Evolutionary conservation across 2,797 vertebrate genomes (phyloP).

Genomic region (Diglossa cyanea): DNA sequence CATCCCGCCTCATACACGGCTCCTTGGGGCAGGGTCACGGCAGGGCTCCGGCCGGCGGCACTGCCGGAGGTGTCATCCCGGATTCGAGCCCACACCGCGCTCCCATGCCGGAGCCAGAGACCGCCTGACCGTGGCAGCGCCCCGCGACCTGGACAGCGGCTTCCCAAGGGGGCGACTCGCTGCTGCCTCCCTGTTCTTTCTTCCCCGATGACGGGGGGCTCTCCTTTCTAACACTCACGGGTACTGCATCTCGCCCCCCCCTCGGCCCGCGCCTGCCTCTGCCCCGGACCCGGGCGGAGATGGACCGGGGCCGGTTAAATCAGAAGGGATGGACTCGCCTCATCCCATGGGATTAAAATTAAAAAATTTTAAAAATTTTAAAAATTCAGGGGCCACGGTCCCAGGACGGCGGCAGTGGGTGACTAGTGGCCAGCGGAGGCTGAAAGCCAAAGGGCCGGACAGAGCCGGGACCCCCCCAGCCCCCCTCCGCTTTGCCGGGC

Average conservation of each 20-base stretch:
- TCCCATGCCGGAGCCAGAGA: neutral
- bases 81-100: neutral
- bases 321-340: neutral
- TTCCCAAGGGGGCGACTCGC: neutral
- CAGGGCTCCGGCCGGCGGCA: neutral
- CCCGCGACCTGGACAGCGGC: conserved; percentile 1
- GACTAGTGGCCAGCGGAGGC: neutral
- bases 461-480: neutral
- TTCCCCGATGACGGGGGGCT: neutral
- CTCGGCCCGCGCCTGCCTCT: neutral
- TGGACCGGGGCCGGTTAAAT: neutral
- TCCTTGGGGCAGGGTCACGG: neutral
- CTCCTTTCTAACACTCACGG: neutral
- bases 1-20: neutral
- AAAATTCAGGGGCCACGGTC: neutral
- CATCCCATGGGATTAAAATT: neutral
- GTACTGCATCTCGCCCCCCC: too few species aligned
- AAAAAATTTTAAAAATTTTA: neutral
- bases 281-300: neutral
- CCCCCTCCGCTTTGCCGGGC: neutral
- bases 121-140: neutral
- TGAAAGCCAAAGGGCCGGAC: neutral
- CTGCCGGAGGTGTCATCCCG: neutral
- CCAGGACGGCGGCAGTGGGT: neutral
- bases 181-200: neutral